Evolutionary conservation across 1,140 invertebrate genomes (phyloP).

Genomic region (Caligus rogercresseyi): DNA sequence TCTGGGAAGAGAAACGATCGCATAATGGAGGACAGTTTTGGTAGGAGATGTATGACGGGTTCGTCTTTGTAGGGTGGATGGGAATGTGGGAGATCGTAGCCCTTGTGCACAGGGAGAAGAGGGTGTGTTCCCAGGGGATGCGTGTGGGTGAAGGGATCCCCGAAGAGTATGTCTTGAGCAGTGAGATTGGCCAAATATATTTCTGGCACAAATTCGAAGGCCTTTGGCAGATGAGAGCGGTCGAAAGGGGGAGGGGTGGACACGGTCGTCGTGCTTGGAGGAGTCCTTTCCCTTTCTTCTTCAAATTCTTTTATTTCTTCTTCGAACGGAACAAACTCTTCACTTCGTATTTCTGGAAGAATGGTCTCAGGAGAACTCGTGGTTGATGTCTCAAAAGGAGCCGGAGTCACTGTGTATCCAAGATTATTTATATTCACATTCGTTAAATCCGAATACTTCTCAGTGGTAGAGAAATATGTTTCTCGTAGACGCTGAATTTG

Average conservation of each 20-base stretch:
- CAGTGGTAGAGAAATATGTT: not conserved
- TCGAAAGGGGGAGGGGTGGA: no score
- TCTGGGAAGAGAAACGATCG: not conserved
- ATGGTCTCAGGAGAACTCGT: no score
- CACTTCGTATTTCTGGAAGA: no score
- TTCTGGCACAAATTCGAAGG: not conserved
- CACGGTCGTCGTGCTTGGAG: no score
- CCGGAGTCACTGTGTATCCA: not conserved
- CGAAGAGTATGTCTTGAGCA: slow-evolving; percentile 3
- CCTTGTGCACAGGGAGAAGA: slow-evolving; percentile 7
- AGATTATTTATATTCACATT: not conserved
- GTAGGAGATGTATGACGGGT: slow-evolving; percentile 8
- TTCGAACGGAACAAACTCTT: no score
- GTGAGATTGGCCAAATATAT: not conserved
- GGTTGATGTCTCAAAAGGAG: no score
- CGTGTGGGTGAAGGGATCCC: slow-evolving; percentile 8
- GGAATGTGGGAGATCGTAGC: slow-evolving; percentile 5
- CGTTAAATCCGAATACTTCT: not conserved
- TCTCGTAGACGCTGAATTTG: not conserved
- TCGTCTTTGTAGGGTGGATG: slow-evolving; percentile 5
- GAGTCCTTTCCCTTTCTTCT: no score
- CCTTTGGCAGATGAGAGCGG: not conserved
- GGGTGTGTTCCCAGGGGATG: slow-evolving; percentile 9
- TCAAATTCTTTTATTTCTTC: no score
- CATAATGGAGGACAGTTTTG: not conserved